phyloP scores from a whole-genome alignment of 2,888 invertebrate species.

The Nomada goodeniana region DNA sequence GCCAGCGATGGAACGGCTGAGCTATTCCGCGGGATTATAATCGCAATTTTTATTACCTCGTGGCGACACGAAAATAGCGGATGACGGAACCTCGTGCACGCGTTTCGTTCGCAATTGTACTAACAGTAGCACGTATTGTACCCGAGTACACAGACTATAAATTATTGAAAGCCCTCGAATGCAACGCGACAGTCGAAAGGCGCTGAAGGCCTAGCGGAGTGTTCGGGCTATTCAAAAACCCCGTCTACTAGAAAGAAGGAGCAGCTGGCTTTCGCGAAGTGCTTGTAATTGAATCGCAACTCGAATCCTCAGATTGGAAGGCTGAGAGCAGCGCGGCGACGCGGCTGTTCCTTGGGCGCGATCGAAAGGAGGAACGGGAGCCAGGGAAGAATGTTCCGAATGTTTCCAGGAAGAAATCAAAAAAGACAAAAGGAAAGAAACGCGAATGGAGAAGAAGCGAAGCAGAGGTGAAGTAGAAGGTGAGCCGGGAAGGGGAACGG shows the following conservation, averaged over 20 bases:
- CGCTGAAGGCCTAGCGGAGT: not conserved
- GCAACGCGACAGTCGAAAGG: not conserved
- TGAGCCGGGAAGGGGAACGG: not conserved
- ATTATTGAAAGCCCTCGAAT: conserved; percentile 3
- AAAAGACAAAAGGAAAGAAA: conserved; percentile 12
- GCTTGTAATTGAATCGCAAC: conserved; percentile 64
- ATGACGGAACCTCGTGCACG: not conserved
- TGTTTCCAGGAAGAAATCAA: no score
- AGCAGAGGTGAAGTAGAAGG: not conserved
- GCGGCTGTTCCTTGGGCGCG: conserved; percentile 21
- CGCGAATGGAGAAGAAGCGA: not conserved
- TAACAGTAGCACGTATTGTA: no score
- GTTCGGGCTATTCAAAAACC: conserved; percentile 45
- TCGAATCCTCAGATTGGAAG: conserved; percentile 46
- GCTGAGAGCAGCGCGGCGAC: conserved; percentile 4
- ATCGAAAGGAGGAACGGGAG: not conserved
- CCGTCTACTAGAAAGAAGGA: conserved; percentile 29
- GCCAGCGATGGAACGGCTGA: conserved; percentile 54
- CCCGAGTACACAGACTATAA: no score
- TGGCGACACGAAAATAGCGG: not conserved
- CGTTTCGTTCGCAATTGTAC: not conserved
- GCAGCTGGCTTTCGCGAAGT: conserved; percentile 16
- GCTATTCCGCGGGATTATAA: conserved; percentile 57
- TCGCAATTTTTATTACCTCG: conserved; percentile 25
- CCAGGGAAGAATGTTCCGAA: not conserved